Conservation (phyloP, 2,113 vertebrate genomes). For the Pluvialis apricaria region DNA sequence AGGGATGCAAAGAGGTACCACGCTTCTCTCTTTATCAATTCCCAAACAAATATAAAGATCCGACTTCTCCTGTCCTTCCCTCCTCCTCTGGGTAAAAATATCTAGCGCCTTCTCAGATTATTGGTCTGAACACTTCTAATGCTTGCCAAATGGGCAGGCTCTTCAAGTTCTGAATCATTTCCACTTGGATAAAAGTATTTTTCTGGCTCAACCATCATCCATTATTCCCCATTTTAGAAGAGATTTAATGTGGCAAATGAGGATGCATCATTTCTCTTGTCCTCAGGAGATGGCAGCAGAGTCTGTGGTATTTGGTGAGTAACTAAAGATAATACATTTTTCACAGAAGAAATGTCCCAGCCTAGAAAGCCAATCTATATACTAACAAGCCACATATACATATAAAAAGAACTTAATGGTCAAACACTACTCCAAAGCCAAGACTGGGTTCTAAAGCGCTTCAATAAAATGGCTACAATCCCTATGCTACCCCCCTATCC, state of each 20-base stretch:
- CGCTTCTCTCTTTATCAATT: not conserved
- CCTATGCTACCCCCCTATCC: not conserved
- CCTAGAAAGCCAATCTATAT: not conserved
- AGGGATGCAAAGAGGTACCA: not conserved
- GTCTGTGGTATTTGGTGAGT: not conserved
- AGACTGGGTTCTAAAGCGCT: not conserved
- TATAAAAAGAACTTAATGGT: not conserved
- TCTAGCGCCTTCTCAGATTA: not conserved
- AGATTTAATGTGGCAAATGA: not conserved
- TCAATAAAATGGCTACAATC: not conserved
- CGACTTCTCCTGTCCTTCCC: not conserved
- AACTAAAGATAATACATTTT: not conserved
- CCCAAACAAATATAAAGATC: not conserved
- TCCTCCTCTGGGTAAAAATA: not conserved
- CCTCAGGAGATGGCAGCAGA: constrained; percentile 52
- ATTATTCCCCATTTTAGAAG: constrained; percentile 17
- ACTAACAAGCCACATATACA: not conserved
- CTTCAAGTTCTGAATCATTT: constrained; percentile 10
- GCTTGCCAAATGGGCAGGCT: constrained; percentile 7
- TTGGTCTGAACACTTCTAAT: not conserved
- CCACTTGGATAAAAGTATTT: not conserved
- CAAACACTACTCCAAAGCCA: not conserved
- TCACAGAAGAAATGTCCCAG: not conserved
- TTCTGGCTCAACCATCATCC: not conserved
- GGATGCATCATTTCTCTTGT: not conserved